Conservation (phyloP, 2,797 vertebrate genomes). For the Enoplosus armatus region DNA sequence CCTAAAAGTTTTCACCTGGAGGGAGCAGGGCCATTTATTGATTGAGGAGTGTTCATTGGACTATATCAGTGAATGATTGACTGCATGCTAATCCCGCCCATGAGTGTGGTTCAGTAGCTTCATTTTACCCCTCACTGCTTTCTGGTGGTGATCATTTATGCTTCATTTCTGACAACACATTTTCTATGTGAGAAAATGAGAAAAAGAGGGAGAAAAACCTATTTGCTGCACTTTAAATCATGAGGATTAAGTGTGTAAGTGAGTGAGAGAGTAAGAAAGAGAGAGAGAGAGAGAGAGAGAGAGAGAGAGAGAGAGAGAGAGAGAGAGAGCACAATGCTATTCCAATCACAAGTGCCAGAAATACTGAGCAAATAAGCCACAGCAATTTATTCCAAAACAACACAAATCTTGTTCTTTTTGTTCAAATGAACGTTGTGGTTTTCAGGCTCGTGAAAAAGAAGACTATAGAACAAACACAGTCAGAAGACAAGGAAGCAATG, state of each 20-base stretch:
- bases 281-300: conserved; percentile 52
- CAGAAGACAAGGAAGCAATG: conserved; percentile 73
- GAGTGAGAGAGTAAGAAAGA: conserved; percentile 58
- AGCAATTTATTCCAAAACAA: conserved; percentile 75
- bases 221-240: conserved; percentile 82
- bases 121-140: conserved; percentile 80
- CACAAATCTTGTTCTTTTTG: conserved; percentile 74
- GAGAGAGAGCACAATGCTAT: conserved; percentile 57
- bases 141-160: conserved; percentile 80
- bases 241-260: conserved; percentile 78
- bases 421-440: conserved; percentile 66
- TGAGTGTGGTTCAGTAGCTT: conserved; percentile 77
- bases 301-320: conserved; percentile 40
- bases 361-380: conserved; percentile 71
- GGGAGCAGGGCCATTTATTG: conserved; percentile 73
- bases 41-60: conserved; percentile 79
- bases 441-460: conserved; percentile 64
- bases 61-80: conserved; percentile 82
- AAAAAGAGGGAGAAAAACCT: conserved; percentile 68
- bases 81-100: conserved; percentile 80
- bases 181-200: conserved; percentile 76
- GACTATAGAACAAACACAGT: conserved; percentile 73
- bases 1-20: conserved; percentile 75
- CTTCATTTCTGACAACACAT: conserved; percentile 81
- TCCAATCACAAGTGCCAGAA: conserved; percentile 75